Evolutionary conservation across 2,888 invertebrate species (phyloP).

Genomic region (Habrosyne pyritoides): DNA sequence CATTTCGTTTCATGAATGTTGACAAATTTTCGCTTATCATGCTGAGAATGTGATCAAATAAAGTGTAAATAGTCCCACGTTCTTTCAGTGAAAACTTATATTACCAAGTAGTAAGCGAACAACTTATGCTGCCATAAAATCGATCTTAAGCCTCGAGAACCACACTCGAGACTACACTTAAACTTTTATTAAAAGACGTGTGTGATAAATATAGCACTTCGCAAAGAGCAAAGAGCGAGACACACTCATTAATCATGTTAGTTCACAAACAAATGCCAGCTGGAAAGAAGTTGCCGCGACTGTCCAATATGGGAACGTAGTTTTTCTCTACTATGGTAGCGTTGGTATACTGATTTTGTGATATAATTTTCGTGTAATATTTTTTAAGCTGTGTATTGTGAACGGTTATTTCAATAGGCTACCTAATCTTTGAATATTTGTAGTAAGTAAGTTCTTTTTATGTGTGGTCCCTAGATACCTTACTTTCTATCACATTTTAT

Average conservation of each 20-base stretch:
- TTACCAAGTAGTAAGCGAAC: neutral
- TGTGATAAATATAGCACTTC: conserved; percentile 34
- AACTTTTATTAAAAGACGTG: conserved; percentile 4
- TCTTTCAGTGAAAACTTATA: too few relatives aligned
- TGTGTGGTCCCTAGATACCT: too few relatives aligned
- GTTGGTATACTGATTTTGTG: conserved; percentile 2
- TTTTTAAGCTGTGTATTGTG: conserved; percentile 15
- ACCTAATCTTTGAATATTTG: too few relatives aligned
- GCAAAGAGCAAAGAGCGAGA: conserved; percentile 60
- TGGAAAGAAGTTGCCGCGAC: conserved; percentile 52
- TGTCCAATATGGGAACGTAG: conserved; percentile 47
- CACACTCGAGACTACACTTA: neutral
- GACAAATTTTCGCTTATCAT: too few relatives aligned
- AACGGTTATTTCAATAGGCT: neutral
- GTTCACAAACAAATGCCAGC: conserved; percentile 62
- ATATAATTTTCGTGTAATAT: neutral
- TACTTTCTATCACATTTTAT: too few relatives aligned
- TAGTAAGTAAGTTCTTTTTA: too few relatives aligned
- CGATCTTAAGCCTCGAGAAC: neutral
- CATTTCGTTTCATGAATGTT: too few relatives aligned
- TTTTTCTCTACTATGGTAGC: conserved; percentile 15
- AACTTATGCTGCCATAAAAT: neutral
- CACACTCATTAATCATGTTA: conserved; percentile 65
- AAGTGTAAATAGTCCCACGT: too few relatives aligned
- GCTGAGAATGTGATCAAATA: too few relatives aligned